These are phyloP conservation scores for Belgica antarctica DNA, from an alignment of 2,888 invertebrate genomes.

Conservation along the genomic window DNA sequence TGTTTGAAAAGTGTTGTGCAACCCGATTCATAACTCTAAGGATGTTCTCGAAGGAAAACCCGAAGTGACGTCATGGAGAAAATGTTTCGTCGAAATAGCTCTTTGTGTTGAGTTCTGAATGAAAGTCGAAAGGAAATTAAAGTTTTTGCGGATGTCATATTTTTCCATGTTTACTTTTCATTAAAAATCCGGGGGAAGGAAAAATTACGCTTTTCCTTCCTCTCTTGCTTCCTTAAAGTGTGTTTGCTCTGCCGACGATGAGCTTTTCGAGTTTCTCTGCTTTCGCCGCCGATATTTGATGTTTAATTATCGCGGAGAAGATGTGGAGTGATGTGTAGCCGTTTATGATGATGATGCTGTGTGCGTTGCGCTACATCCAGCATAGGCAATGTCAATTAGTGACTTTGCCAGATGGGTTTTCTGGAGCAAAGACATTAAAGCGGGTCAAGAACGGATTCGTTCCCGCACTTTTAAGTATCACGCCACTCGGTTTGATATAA, in stretches of 20 bases:
- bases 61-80: neutral
- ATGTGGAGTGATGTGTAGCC: neutral
- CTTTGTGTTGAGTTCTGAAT: conserved; percentile 9
- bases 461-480: too few species aligned
- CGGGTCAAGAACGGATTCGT: too few species aligned
- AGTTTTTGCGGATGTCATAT: neutral
- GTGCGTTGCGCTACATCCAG: too few species aligned
- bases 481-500: too few species aligned
- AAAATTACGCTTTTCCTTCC: neutral
- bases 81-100: neutral
- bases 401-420: too few species aligned
- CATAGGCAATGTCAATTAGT: too few species aligned
- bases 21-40: neutral
- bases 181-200: neutral
- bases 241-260: neutral
- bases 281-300: neutral
- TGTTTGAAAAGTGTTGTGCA: neutral
- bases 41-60: neutral
- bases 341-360: neutral
- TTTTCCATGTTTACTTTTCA: conserved; percentile 9
- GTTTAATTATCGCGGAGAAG: conserved; percentile 9
- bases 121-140: conserved; percentile 16
- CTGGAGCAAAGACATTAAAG: too few species aligned
- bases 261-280: too few species aligned
- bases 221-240: neutral